Base-by-base conservation (phyloP, 2,888 invertebrate species). In the Rhodophaea formosa region DNA sequence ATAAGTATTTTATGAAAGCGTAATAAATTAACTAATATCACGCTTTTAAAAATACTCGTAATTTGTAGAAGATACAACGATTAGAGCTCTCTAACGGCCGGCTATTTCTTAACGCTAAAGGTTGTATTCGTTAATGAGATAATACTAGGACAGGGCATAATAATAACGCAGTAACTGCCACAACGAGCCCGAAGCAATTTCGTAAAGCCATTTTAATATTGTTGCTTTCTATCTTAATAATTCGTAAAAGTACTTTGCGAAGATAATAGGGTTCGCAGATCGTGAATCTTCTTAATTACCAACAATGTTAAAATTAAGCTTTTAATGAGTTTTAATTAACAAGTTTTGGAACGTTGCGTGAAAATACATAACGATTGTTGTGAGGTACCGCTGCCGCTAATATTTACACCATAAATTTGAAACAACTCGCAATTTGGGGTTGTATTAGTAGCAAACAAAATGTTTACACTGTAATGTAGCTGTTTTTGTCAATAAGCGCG, bases 281-380 rank as follows among this genome's bases (percentile, higher is more conserved):
- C 85, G 82, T 86, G 86, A 88, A 88, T 88, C 86, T 88, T 85
- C 85, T 86, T 88, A 89, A 88, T 87, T 87, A 82, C 86, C 86
- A 84, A 82, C 87, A 84, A 84, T 86, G 85, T 85, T 79, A 79
- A 86, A 86, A 86, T 86, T 86, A 86, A 84, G 86, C 85, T 84
- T 84, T 84, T 84, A 88, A 87, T 86, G 84, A 87, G 83, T 87
- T 88, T 88, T 87, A 87, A 88, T 88, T 88, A 88, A 84, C 82
- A 86, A 87, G 80, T 87, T 87, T 80, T 70, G 74, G 77, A 77
- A 82, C 78, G 76, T 77, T 77, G 79, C 77, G 77, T 82, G 80
- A 79, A 83, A 78, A 77, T 79, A 76, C 75, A 75, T 74, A 78
- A 75, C 74, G 77, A 79, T 80, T 77, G 73, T 71, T 66, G 68